These are phyloP conservation scores for Lasiurus cinereus DNA, from an alignment of 2,113 vertebrate genomes.

Conservation along the genomic window DNA sequence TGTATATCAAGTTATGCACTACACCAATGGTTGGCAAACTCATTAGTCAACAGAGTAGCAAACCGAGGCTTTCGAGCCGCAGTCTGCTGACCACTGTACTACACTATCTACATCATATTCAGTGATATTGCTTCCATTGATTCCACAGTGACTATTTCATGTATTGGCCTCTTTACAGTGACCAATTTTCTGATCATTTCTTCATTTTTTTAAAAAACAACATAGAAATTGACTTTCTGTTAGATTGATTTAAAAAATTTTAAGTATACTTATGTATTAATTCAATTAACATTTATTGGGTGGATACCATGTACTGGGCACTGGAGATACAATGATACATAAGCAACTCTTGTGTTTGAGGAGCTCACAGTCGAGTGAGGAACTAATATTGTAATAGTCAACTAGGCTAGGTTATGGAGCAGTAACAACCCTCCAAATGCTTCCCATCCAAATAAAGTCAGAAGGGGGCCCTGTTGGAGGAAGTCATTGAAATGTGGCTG, in stretches of 20 bases:
- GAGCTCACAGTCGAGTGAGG: not conserved
- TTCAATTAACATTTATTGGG: not conserved
- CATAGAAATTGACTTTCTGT: not conserved
- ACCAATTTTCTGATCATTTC: slow-evolving; percentile 52
- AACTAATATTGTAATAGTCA: not conserved
- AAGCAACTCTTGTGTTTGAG: slow-evolving; percentile 9
- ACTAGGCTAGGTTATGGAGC: not conserved
- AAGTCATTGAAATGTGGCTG: not conserved
- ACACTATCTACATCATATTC: not conserved
- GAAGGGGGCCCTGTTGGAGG: not conserved
- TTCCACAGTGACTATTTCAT: slow-evolving; percentile 36
- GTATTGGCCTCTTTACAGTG: not conserved
- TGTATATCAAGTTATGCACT: not conserved
- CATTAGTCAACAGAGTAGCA: too few relatives aligned
- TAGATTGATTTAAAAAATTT: slow-evolving; percentile 11
- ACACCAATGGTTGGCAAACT: too few relatives aligned
- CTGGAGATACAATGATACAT: not conserved
- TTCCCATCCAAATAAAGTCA: not conserved
- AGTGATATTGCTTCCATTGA: not conserved
- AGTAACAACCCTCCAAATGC: not conserved
- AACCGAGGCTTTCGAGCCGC: too few relatives aligned
- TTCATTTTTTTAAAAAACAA: not conserved
- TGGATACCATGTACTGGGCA: not conserved
- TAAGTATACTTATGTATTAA: not conserved
- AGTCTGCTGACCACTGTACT: too few relatives aligned